Evolutionary conservation across 2,113 vertebrate genomes (phyloP).

Genomic region (Melospiza melodia): DNA sequence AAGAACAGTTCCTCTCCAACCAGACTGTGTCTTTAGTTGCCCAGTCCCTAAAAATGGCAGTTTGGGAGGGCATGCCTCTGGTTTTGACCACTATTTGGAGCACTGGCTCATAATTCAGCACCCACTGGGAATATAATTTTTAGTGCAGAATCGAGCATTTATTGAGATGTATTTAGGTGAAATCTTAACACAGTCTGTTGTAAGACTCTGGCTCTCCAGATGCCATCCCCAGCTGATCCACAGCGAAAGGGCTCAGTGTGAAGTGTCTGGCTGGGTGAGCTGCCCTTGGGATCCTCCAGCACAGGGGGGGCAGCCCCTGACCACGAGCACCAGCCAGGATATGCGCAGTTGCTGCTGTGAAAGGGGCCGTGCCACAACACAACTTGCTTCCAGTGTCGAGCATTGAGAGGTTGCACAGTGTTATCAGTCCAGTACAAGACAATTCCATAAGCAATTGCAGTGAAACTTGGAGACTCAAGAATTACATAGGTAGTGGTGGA

Average conservation of each 20-base stretch:
- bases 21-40: background rate
- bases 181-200: background rate
- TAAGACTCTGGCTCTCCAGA: background rate
- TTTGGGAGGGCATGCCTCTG: background rate
- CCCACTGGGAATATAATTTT: background rate
- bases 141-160: background rate
- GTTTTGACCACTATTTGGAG: background rate
- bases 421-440: background rate
- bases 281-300: background rate
- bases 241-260: background rate
- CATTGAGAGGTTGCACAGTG: background rate
- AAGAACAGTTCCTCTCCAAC: background rate
- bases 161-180: background rate
- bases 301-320: background rate
- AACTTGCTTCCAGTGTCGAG: background rate
- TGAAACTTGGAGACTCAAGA: conserved; percentile 7
- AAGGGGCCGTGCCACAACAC: background rate
- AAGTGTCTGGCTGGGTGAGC: background rate
- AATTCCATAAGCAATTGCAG: background rate
- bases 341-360: background rate
- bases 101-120: background rate
- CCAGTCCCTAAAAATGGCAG: background rate
- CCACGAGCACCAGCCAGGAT: background rate
- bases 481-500: conserved; percentile 3
- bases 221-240: background rate